These are phyloP conservation scores for Muricea muricata DNA, from an alignment of 92 coral and sea anemone species.

Conservation along the genomic window DNA sequence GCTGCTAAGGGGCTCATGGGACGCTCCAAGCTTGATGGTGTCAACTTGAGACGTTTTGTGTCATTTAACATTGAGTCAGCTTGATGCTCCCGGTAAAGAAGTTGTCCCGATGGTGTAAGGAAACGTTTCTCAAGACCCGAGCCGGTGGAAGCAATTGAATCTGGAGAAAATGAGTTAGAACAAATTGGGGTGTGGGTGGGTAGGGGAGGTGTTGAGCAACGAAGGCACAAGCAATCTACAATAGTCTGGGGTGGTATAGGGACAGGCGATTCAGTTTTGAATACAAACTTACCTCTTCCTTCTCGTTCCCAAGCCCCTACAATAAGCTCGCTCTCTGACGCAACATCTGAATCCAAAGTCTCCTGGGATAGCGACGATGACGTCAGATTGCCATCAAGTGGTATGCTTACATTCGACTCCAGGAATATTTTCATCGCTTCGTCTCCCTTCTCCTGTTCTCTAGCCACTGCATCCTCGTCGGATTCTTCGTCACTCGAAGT, in stretches of 20 bases:
- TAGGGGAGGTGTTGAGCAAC: too few species aligned
- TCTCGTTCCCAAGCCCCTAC: slow-evolving; percentile 15
- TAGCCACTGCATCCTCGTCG: slow-evolving; percentile 19
- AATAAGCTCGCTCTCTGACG: slow-evolving; percentile 34
- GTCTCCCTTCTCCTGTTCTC: slow-evolving; percentile 28
- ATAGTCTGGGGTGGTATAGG: too few species aligned
- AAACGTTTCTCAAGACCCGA: slow-evolving; percentile 18
- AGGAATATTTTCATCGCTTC: slow-evolving; percentile 18
- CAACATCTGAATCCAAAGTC: slow-evolving; percentile 1
- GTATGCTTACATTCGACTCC: slow-evolving; percentile 28
- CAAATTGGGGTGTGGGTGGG: too few species aligned
- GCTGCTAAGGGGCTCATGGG: slow-evolving; percentile 27
- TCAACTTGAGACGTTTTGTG: slow-evolving; percentile 4
- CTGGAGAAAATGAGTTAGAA: too few species aligned
- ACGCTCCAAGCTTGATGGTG: slow-evolving; percentile 22
- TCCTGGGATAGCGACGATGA: slow-evolving; percentile 21
- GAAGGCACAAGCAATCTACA: neutral
- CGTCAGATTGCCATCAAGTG: slow-evolving; percentile 34
- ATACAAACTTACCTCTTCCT: slow-evolving; percentile 16
- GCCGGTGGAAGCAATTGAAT: slow-evolving; percentile 4
- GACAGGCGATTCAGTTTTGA: too few species aligned
- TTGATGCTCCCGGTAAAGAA: slow-evolving; percentile 29
- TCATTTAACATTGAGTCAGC: slow-evolving; percentile 12
- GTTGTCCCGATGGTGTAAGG: slow-evolving; percentile 22
- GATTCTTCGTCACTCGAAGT: slow-evolving; percentile 9